Conservation (phyloP, 2,113 vertebrate genomes). For the Rhea americana region DNA sequence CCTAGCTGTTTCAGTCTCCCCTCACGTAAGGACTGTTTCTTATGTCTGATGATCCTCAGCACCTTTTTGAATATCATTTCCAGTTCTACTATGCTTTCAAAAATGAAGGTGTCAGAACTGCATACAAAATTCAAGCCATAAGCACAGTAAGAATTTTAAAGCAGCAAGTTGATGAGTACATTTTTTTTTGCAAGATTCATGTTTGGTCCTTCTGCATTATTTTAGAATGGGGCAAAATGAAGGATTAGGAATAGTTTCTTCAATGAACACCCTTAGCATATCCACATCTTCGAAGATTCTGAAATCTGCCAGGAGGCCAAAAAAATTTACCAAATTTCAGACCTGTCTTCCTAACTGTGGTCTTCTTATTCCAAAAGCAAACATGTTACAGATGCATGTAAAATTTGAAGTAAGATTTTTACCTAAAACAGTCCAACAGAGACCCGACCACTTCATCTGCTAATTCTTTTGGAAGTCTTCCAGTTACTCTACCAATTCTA, state of each 20-base stretch:
- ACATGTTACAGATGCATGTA: neutral
- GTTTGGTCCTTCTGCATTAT: neutral
- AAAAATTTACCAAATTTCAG: neutral
- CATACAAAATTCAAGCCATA: neutral
- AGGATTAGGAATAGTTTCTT: neutral
- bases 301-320: neutral
- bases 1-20: neutral
- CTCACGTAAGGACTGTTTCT: neutral
- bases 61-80: neutral
- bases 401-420: neutral
- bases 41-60: neutral
- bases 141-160: neutral
- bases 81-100: neutral
- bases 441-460: constrained; percentile 96
- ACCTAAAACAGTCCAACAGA: constrained; percentile 95
- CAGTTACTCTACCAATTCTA: constrained; percentile 93
- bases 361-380: neutral
- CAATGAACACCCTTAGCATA: neutral
- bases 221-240: neutral
- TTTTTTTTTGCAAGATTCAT: neutral
- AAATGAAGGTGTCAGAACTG: neutral
- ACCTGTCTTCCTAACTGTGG: neutral
- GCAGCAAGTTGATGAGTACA: neutral
- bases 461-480: constrained; percentile 90
- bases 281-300: neutral